Base-by-base conservation (phyloP, 2,888 invertebrate species). In the Caenorhabditis afra region DNA sequence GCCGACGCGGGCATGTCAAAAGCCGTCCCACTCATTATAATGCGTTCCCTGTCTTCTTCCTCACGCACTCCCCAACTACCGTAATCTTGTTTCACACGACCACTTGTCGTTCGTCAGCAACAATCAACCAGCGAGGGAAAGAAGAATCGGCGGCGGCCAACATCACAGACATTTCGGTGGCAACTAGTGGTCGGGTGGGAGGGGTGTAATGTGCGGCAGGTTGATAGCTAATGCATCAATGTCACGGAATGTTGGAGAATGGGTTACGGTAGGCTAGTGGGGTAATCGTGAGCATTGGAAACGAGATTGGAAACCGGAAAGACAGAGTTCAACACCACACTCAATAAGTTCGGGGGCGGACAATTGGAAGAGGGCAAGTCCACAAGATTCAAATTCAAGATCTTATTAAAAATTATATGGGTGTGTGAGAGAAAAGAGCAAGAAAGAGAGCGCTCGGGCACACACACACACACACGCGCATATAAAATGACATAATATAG, bases 141-240 rank as follows among this genome's bases (percentile, higher is more conserved):
- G n/a, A n/a, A n/a, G n/a, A n/a, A n/a, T n/a, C 16, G 45, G 45
- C 4, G 59, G n/a, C 47, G 59, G 45, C 59, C 14, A 18, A 59
- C 16, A n/a, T 44, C 57, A 22, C n/a, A 45, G 61, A 20, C 41
- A 41, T 41, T 41, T 41, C 29, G 29, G 29, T 29, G 29, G 29
- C 29, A 7, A 7, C 29, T 29, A 29, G 29, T 29, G 29, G 3
- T 29, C 3, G n/a, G 8, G 18, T 11, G 10, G 61, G 16, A 8
- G 1, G 20, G 39, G 53, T 67, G 67, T 67, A 67, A 67, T 67
- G 67, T 67, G 57, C 58, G 67, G 67, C 67, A 67, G 67, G 67
- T 67, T 58, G 67, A 58, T 67, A 29, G 53, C 35, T 53, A 53
- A 53, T 53, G 12, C 37, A 53, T 53, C 53, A 53, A 53, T 53